Evolutionary conservation across 2,797 vertebrate genomes (phyloP).

Genomic region (Ibycter americanus): DNA sequence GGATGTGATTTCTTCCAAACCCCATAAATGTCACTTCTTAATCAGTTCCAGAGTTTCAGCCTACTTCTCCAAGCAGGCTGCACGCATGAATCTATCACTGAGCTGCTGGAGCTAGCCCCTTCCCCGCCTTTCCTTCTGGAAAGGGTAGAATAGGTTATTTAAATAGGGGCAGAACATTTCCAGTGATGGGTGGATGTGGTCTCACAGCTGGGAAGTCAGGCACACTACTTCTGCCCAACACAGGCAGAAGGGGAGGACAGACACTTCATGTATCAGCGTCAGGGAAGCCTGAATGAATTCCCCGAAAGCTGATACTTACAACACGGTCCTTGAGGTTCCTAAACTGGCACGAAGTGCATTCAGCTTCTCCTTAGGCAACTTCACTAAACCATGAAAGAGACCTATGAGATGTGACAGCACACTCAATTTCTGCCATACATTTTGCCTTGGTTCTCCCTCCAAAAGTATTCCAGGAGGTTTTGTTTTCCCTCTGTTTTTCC

Average conservation of each 20-base stretch:
- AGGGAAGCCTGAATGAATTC: not conserved
- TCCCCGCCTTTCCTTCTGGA: not conserved
- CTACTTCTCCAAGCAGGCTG: not conserved
- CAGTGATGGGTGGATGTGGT: not conserved
- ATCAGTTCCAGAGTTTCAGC: not conserved
- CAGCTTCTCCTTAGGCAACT: not conserved
- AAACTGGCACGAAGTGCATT: not conserved
- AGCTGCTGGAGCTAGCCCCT: not conserved
- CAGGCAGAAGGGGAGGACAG: not conserved
- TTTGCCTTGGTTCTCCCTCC: not conserved
- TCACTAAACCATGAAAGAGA: not conserved
- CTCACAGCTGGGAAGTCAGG: fast-evolving
- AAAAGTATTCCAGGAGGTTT: not conserved
- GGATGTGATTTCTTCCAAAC: not conserved
- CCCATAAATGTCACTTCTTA: not conserved
- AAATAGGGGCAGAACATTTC: not conserved
- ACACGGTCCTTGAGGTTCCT: not conserved
- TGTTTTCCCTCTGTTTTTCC: not conserved
- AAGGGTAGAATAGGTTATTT: not conserved
- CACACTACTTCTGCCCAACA: not conserved
- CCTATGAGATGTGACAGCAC: not conserved
- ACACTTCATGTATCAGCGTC: not conserved
- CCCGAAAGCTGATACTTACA: not conserved
- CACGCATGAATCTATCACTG: not conserved
- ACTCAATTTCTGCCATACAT: not conserved